Percentiles rank a stretch among this genome's conserved stretches.
Conservation (phyloP, 2,888 invertebrate species). For the Lottia gigantea region DNA sequence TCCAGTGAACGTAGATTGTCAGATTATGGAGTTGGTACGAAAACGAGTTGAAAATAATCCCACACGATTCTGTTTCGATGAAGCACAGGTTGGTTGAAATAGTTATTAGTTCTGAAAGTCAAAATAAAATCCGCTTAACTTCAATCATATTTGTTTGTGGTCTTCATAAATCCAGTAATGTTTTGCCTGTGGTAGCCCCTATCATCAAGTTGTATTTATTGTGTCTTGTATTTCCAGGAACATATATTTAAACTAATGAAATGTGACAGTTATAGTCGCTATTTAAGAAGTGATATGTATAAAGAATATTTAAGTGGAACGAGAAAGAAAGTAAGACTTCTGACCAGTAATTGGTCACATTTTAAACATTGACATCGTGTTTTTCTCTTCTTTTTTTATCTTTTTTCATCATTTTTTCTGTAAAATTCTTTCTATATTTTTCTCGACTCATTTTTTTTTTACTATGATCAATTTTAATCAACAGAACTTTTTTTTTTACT, state of each 20-base stretch:
- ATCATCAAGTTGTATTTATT: background rate
- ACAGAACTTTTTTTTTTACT: too few relatives aligned
- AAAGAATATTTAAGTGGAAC: slow-evolving; percentile 95
- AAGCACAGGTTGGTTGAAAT: slow-evolving; percentile 83
- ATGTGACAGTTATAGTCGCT: slow-evolving; percentile 97
- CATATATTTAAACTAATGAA: slow-evolving; percentile 99
- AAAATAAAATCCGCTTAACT: too few relatives aligned
- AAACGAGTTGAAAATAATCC: slow-evolving; percentile 60
- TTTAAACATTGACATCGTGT: slow-evolving; percentile 40
- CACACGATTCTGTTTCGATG: slow-evolving; percentile 79
- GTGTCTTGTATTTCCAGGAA: slow-evolving; percentile 74
- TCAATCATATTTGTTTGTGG: too few relatives aligned
- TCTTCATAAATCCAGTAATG: too few relatives aligned
- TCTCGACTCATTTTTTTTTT: too few relatives aligned
- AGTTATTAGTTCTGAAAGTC: too few relatives aligned
- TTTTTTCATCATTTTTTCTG: too few relatives aligned
- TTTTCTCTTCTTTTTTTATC: too few relatives aligned
- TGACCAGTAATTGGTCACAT: slow-evolving; percentile 54
- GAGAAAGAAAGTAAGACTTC: slow-evolving; percentile 87
- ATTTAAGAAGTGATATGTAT: slow-evolving; percentile 97
- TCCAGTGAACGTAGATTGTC: slow-evolving; percentile 97
- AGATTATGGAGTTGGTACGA: slow-evolving; percentile 78
- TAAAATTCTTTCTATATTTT: too few relatives aligned
- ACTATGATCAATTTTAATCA: too few relatives aligned
- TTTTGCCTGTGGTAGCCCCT: background rate